Evolutionary conservation across 2,113 vertebrate species (phyloP).

Genomic region (Sardina pilchardus): DNA sequence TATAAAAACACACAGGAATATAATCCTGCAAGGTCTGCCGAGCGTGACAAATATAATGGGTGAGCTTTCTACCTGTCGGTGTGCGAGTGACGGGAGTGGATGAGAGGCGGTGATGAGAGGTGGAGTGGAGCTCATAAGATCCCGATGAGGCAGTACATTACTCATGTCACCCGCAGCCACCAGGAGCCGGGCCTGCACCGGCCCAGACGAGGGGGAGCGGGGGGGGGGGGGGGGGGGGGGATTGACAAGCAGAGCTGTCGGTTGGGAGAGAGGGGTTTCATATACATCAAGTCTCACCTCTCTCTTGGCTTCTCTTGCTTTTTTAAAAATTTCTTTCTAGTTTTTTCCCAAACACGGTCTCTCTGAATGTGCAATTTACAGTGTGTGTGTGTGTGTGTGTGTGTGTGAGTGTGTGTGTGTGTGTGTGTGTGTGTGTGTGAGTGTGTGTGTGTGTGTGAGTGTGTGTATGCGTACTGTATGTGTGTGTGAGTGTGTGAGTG

Average conservation of each 20-base stretch:
- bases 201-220: not conserved
- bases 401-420: too few species aligned
- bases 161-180: not conserved
- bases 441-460: too few species aligned
- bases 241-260: not conserved
- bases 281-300: too few species aligned
- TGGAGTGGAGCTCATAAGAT: not conserved
- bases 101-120: not conserved
- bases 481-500: too few species aligned
- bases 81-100: not conserved
- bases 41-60: slow-evolving; percentile 35
- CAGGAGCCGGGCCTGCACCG: not conserved
- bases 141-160: not conserved
- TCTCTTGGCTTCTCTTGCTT: too few species aligned
- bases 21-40: slow-evolving; percentile 31
- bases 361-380: too few species aligned
- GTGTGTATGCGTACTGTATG: too few species aligned
- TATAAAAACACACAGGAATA: slow-evolving; percentile 34
- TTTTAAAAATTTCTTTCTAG: too few species aligned
- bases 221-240: too few species aligned
- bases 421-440: too few species aligned
- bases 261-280: not conserved
- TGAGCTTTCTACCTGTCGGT: slow-evolving; percentile 37
- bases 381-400: too few species aligned
- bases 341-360: too few species aligned